phyloP scores from a whole-genome alignment of 2,113 vertebrate species.

The Sinocyclocheilus grahami region DNA sequence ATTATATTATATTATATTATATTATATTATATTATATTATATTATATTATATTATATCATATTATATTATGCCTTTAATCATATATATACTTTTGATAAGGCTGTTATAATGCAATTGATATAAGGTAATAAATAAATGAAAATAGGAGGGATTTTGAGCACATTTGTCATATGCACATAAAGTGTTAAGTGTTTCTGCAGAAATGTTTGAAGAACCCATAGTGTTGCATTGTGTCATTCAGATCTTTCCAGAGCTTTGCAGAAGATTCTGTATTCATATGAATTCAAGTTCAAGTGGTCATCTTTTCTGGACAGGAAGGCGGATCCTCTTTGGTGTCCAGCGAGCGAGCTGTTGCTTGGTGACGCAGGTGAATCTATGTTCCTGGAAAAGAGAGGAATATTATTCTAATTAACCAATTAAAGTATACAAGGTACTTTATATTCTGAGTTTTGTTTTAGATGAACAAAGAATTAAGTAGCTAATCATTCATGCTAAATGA shows the following conservation, averaged over 20 bases:
- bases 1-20: too few relatives aligned
- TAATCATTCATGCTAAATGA: neutral
- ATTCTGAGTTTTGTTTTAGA: too few relatives aligned
- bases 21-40: too few relatives aligned
- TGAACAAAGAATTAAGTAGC: too few relatives aligned
- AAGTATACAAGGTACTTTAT: neutral
- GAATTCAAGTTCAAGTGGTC: conserved; percentile 56
- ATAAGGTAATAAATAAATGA: neutral
- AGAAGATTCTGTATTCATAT: conserved; percentile 46
- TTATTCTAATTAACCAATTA: conserved; percentile 35
- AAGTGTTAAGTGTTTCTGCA: neutral
- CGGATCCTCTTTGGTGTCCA: conserved; percentile 45
- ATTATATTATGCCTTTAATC: too few relatives aligned
- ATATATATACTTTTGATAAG: too few relatives aligned
- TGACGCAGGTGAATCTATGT: conserved; percentile 58
- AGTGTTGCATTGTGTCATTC: neutral
- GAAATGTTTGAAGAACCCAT: neutral
- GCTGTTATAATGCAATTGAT: neutral
- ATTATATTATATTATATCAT: too few relatives aligned
- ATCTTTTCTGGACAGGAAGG: conserved; percentile 33
- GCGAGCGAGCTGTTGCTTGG: conserved; percentile 61
- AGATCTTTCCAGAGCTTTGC: neutral
- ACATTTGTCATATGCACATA: neutral
- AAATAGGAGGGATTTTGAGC: neutral
- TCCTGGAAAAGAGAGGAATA: conserved; percentile 28